Conservation (phyloP, 2,113 vertebrate genomes). For the Spizaetus ornatus region DNA sequence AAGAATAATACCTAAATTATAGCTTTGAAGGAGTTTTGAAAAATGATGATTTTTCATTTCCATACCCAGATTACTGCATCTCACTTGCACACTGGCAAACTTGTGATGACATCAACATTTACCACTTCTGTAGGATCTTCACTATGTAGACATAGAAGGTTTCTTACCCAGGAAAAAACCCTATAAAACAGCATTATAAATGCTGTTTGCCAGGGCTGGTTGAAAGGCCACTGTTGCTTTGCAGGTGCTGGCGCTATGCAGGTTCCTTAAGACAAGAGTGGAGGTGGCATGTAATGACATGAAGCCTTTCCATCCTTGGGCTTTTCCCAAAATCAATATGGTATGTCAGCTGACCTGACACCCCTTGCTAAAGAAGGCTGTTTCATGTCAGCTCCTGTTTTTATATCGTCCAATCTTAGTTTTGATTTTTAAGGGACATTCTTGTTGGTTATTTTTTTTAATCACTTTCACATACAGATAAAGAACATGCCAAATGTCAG, state of each 20-base stretch:
- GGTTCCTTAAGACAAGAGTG: not conserved
- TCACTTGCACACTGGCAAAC: not conserved
- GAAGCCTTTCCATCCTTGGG: not conserved
- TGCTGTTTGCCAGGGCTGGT: not conserved
- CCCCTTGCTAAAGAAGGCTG: not conserved
- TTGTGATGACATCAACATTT: not conserved
- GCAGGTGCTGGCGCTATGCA: not conserved
- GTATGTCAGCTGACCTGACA: not conserved
- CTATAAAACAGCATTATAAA: not conserved
- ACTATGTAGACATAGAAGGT: not conserved
- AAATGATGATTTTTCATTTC: not conserved
- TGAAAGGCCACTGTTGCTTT: not conserved
- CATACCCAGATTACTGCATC: not conserved
- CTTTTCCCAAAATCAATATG: not conserved
- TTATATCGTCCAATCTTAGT: not conserved
- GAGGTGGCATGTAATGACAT: not conserved
- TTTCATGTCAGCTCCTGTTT: not conserved
- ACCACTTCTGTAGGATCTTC: not conserved
- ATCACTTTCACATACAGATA: not conserved
- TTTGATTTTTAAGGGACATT: not conserved
- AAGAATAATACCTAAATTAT: not conserved
- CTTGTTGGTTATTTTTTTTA: not conserved
- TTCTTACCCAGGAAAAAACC: not conserved
- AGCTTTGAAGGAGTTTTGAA: not conserved
- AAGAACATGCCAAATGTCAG: not conserved